Percentiles rank a stretch among this genome's conserved stretches.
These are phyloP conservation scores for Pycnomerus fuliginosus DNA, from an alignment of 2,888 invertebrate genomes.

Conservation along the genomic window DNA sequence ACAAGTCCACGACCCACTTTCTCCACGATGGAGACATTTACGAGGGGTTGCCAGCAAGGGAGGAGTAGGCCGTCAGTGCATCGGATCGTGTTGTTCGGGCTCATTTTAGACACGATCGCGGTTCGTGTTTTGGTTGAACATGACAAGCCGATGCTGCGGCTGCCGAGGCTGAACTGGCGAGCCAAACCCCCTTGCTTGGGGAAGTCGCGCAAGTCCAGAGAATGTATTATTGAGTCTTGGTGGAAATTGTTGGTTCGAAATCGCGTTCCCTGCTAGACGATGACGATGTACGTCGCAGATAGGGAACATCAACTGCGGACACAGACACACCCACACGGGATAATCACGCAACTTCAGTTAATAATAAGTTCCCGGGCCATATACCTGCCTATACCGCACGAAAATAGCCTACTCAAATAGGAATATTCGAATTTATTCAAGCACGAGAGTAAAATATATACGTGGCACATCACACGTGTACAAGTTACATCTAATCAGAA, in stretches of 20 bases:
- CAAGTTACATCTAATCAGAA: too few species aligned
- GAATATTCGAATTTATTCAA: too few species aligned
- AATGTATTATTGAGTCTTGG: constrained; percentile 8
- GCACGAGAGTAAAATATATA: too few species aligned
- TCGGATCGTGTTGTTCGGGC: constrained; percentile 27
- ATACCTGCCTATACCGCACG: too few species aligned
- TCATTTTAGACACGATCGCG: constrained; percentile 15
- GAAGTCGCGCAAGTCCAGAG: constrained; percentile 37
- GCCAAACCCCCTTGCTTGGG: constrained; percentile 37
- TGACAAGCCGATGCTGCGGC: constrained; percentile 28
- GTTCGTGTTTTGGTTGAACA: constrained; percentile 14
- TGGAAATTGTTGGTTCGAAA: neutral
- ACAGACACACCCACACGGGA: too few species aligned
- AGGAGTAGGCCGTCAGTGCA: constrained; percentile 87
- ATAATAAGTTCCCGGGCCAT: too few species aligned
- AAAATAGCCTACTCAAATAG: too few species aligned
- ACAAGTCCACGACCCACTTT: constrained; percentile 82
- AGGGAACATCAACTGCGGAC: neutral
- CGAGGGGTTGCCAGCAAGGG: constrained; percentile 84
- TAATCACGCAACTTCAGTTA: too few species aligned
- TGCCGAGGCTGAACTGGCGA: constrained; percentile 34
- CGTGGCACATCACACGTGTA: too few species aligned
- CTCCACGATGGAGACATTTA: constrained; percentile 73
- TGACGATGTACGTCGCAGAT: neutral
- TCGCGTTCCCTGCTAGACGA: neutral